Evolutionary conservation across 2,888 invertebrate species (phyloP).

Genomic region (Branchellion lobata): DNA sequence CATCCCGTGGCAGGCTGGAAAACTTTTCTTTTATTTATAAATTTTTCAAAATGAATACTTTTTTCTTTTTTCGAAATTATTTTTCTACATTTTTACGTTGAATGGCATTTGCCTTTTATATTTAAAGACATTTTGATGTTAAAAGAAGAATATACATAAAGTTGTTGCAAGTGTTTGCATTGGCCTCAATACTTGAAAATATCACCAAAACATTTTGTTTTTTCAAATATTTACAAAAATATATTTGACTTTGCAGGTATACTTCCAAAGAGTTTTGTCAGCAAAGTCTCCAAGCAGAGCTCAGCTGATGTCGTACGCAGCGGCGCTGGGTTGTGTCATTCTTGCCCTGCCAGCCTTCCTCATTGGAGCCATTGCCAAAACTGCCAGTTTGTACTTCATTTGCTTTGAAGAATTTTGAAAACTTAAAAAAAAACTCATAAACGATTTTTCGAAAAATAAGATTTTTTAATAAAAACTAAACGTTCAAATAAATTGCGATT

Average conservation of each 20-base stretch:
- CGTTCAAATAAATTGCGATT: background rate
- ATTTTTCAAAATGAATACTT: background rate
- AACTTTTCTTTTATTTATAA: background rate
- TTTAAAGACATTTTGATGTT: no score
- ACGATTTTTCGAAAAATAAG: background rate
- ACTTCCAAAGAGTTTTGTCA: slow-evolving; percentile 94
- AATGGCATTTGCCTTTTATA: background rate
- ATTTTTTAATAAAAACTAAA: background rate
- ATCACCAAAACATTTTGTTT: no score
- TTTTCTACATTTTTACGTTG: background rate
- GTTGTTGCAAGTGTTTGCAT: no score
- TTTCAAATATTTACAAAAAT: no score
- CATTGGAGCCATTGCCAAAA: slow-evolving; percentile 93
- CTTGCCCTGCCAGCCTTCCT: slow-evolving; percentile 96
- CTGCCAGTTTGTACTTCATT: slow-evolving; percentile 73
- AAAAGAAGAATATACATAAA: no score
- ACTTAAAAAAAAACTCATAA: background rate
- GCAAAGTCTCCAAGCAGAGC: slow-evolving; percentile 91
- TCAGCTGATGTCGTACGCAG: slow-evolving; percentile 90
- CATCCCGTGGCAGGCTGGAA: slow-evolving; percentile 73
- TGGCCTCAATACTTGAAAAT: no score
- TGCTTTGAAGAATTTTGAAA: no score
- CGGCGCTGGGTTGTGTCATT: slow-evolving; percentile 88
- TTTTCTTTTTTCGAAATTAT: background rate
- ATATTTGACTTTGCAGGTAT: slow-evolving; percentile 87